Evolutionary conservation across 92 coral and sea anemone species (phyloP).

Genomic region (Chrysogorgia sp.): DNA sequence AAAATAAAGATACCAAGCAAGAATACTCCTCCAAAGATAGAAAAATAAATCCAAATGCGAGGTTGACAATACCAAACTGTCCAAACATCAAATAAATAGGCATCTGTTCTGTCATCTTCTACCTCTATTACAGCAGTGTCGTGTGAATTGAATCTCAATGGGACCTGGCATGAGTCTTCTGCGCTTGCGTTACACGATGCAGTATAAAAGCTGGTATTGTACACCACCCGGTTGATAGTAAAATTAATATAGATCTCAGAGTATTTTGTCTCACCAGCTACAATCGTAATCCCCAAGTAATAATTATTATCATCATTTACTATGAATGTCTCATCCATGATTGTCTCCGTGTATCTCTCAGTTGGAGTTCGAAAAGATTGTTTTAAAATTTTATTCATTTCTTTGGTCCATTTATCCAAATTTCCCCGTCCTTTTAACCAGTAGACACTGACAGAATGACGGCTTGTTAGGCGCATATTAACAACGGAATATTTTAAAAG

Average conservation of each 20-base stretch:
- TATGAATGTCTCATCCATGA: constrained; percentile 30
- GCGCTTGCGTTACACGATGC: constrained; percentile 32
- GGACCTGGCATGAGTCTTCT: constrained; percentile 18
- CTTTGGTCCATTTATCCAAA: constrained; percentile 22
- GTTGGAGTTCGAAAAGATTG: not conserved
- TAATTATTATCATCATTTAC: constrained; percentile 35
- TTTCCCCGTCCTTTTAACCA: constrained; percentile 44
- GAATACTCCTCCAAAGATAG: constrained; percentile 27
- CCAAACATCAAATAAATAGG: constrained; percentile 15
- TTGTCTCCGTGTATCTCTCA: constrained; percentile 26
- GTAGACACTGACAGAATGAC: constrained; percentile 36
- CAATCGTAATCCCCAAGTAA: constrained; percentile 37
- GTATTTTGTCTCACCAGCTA: constrained; percentile 31
- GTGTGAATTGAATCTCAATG: constrained; percentile 20
- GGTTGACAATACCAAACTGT: constrained; percentile 34
- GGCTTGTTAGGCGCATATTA: constrained; percentile 21
- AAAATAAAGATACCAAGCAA: not conserved
- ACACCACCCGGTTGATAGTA: not conserved
- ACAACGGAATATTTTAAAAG: constrained; percentile 23
- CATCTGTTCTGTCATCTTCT: not conserved
- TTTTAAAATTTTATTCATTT: constrained; percentile 20
- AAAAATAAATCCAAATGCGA: constrained; percentile 33
- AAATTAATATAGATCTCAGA: constrained; percentile 21
- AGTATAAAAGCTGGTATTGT: not conserved
- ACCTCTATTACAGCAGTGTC: constrained; percentile 27